Base-by-base conservation (phyloP, 1,140 invertebrate species). In the Drosophila pectinifera region DNA sequence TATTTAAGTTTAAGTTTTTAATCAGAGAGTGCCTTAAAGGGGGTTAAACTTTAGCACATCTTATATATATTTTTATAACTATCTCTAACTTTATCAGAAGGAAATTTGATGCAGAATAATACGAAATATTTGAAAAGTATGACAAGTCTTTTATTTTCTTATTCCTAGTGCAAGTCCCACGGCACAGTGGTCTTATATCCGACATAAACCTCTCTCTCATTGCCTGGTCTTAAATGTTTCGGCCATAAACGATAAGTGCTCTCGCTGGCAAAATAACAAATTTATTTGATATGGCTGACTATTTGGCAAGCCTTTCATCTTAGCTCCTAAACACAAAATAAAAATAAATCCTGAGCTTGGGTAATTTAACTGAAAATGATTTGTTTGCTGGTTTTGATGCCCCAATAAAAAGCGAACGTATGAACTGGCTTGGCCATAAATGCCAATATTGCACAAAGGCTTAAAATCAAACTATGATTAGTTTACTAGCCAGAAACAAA, bases 381-480 rank as follows among this genome's bases (percentile, higher is more conserved):
- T 51, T 51, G 18, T 51, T 51, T 34, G 13, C 16, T 34, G 2
- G 0, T 18, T 14, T 34, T 34, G 16, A 20, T 51, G 48, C 16
- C 6, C 48, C 16, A 7, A 51, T 51, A 51, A 51, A 51, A 51
- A 51, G 28, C 16, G 48, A 51, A 20, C 34, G 28, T 20, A 3
- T 49, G 14, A 4, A 13, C 3, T 7, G 8, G 13, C 36, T n/a
- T 38, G 3, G 5, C 7, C 4, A 51, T 36, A 20, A 36, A 51
- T 10, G 18, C 4, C 13, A 5, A 20, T 0, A 4, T 0, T 2
- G 18, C 31, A 16, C 8, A 13, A 31, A 31, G 46, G 3, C 24
- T 31, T 6, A 4, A 18, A 18, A 31, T 11, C 11, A 49, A 20
- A 51, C 16, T 34, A 13, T 14, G 4, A 51, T 20, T 20, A 34